Base-by-base conservation (phyloP, 2,888 invertebrate genomes). In the Rhagonycha lutea region DNA sequence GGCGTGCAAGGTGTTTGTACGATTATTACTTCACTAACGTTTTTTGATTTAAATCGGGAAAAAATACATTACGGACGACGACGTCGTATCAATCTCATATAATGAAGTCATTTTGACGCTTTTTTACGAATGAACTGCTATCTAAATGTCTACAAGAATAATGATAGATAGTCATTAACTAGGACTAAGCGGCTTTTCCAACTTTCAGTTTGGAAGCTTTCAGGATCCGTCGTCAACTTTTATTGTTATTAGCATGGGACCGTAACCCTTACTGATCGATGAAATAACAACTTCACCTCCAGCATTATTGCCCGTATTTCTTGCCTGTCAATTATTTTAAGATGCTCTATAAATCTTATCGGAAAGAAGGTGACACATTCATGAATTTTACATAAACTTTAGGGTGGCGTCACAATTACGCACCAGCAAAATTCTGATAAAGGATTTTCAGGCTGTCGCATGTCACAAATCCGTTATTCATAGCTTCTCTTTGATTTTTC, bases 301-400 rank as follows among this genome's bases (percentile, higher is more conserved):
- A 77, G 74, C 72, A 79, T 79, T 77, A 76, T 77, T 79, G 75
- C 75, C 78, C 76, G 79, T 83, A 83, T 82, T 82, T 83, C 83
- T 82, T 79, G 79, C 76, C 80, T 83, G 85, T 85, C 85, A 85
- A 85, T 85, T 86, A 85, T 84, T 84, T 84, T 82, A 83, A 84
- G 84, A 83, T 83, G 80, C 78, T 82, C 83, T 78, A 85, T 86
- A 86, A 86, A 86, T 86, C 83, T 83, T 80, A 79, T 79, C 81
- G 82, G 68, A 67, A 68, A 68, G 81, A 84, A 84, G 83, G 84
- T 85, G 85, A 85, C 85, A 82, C 81, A 80, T 82, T 83, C 85
- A 86, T 86, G 86, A 86, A 86, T 86, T 86, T 86, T 85, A 84
- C 86, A 86, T 85, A 83, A 81, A 80, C 79, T 74, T 80, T 75